Base-by-base conservation (phyloP, 2,888 invertebrate species). In the Hetaerina titia region DNA sequence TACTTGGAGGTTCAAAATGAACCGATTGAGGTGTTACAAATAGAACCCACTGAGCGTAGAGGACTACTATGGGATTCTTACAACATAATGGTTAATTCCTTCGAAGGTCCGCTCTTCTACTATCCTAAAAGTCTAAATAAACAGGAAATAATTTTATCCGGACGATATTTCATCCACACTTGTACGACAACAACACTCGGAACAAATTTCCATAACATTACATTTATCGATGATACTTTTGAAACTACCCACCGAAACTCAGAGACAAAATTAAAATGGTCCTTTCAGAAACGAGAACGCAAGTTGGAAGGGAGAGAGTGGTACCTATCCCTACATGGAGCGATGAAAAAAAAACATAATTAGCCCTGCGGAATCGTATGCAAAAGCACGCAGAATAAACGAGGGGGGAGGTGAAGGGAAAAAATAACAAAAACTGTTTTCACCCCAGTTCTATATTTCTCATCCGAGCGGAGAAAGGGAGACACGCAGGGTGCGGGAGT, bases 321-420 rank as follows among this genome's bases (percentile, higher is more conserved):
- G 88, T 88, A 11, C 56, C 5, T 15, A 88, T 8, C 88, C 22
- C 31, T 5, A 31, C 15, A 8, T 1, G 57, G 56, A 57, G 81
- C 7, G 19, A 22, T 19, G 57, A 89, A 58, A 89, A 89, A 89
- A 22, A 22, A 45, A 57, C 22, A 57, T 89, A 89, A 89, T 89
- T 89, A 57, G 58, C 58, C 22, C 22, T 11, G 89, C 89, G 89
- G 58, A 58, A 89, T 57, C 56, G 58, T 89, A 89, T 89, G 89
- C 89, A 89, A 89, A 89, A 57, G 89, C 89, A 89, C 89, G 89
- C 56, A 89, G 58, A 89, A 89, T 58, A 58, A 89, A 89, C 89
- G 57, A 4, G n/a, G 57, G 13, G 81, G 5, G 81, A 25, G 81
- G 9, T 11, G 81, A 15, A 81, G 31, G 15, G 15, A 22, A 5